Evolutionary conservation across 2,797 vertebrate genomes (phyloP).

Genomic region (Selene dorsalis): DNA sequence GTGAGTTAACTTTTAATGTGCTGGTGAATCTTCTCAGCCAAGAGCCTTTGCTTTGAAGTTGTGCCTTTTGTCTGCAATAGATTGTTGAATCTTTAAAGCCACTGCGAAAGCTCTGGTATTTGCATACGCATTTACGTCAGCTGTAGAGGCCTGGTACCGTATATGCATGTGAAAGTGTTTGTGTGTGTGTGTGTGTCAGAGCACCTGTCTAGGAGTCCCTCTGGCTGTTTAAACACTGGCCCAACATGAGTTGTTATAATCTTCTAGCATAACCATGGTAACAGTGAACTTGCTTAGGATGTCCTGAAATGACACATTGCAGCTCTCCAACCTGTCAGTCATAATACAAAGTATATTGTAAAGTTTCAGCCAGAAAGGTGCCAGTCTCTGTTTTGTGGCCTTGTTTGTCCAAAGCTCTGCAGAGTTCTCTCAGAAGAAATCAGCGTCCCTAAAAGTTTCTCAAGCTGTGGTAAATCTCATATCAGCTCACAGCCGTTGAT

Average conservation of each 20-base stretch:
- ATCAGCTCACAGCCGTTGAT: slow-evolving; percentile 10
- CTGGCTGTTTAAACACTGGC: slow-evolving; percentile 42
- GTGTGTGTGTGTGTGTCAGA: slow-evolving; percentile 13
- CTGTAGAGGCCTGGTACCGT: slow-evolving; percentile 9
- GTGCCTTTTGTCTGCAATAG: slow-evolving; percentile 68
- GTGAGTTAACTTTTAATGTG: slow-evolving; percentile 31
- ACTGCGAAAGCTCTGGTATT: slow-evolving; percentile 47
- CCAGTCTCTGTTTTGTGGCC: slow-evolving; percentile 33
- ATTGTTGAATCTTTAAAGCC: slow-evolving; percentile 71
- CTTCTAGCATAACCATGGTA: slow-evolving; percentile 68
- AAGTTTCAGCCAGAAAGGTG: slow-evolving; percentile 44
- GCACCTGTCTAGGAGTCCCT: slow-evolving; percentile 49
- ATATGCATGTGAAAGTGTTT: slow-evolving; percentile 10
- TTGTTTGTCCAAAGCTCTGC: slow-evolving; percentile 22
- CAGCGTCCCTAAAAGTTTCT: slow-evolving; percentile 8
- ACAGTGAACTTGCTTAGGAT: slow-evolving; percentile 64
- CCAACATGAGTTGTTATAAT: slow-evolving; percentile 45
- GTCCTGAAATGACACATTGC: slow-evolving; percentile 52
- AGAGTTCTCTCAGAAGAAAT: slow-evolving; percentile 16
- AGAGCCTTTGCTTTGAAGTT: slow-evolving; percentile 72
- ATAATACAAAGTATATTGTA: slow-evolving; percentile 32
- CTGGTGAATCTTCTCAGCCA: slow-evolving; percentile 55
- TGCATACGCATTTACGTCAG: slow-evolving; percentile 56
- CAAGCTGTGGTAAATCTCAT: slow-evolving; percentile 3
- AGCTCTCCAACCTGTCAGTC: slow-evolving; percentile 55